Conservation (phyloP, 2,113 vertebrate genomes). For the Addax nasomaculatus region DNA sequence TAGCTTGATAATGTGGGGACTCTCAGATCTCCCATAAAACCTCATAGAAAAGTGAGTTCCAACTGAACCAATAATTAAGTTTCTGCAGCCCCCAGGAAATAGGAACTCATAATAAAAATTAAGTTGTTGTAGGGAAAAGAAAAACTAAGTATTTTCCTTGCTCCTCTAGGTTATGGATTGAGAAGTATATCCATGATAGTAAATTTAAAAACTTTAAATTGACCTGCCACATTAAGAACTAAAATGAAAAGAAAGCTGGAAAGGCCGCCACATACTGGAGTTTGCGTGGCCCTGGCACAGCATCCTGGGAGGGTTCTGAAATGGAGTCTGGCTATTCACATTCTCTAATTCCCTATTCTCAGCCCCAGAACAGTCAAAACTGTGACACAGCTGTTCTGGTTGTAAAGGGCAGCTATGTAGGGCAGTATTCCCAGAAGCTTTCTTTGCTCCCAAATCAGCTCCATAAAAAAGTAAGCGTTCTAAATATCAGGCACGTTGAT, state of each 20-base stretch:
- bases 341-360: background rate
- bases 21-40: background rate
- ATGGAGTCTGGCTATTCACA: background rate
- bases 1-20: too few relatives aligned
- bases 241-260: background rate
- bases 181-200: background rate
- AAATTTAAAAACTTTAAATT: background rate
- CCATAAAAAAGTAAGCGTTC: constrained; percentile 91
- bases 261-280: background rate
- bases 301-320: background rate
- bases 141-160: background rate
- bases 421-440: constrained; percentile 89
- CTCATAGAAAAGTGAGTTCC: background rate
- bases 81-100: background rate
- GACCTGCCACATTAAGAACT: background rate
- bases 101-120: background rate
- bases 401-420: constrained; percentile 92
- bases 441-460: constrained; percentile 87
- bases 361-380: background rate
- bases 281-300: background rate
- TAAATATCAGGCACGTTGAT: constrained; percentile 84
- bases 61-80: background rate
- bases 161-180: background rate
- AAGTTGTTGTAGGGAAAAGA: background rate
- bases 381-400: constrained; percentile 84